A percentile compares a stretch with the other conserved stretches of the same genome.
Evolutionary conservation across 2,888 invertebrate species (phyloP).

Genomic region (Myathropa florea): DNA sequence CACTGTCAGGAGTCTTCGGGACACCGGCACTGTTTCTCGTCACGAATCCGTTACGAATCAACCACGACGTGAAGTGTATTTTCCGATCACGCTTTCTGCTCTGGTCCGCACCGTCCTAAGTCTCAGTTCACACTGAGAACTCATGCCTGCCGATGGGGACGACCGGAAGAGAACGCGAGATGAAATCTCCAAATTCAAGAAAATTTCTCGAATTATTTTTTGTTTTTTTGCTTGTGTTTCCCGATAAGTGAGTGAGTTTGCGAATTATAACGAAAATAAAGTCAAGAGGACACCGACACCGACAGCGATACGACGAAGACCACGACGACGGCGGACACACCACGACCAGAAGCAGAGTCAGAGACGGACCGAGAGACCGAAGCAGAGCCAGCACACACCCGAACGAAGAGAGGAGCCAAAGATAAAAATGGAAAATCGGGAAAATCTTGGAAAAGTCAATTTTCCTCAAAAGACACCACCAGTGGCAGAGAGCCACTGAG

Average conservation of each 20-base stretch:
- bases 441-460: constrained; percentile 33
- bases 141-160: constrained; percentile 28
- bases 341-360: not conserved
- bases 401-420: constrained; percentile 12
- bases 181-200: constrained; percentile 54
- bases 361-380: not conserved
- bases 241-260: constrained; percentile 44
- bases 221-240: not conserved
- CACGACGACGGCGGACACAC: not conserved
- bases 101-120: constrained; percentile 41
- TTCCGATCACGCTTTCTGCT: not conserved
- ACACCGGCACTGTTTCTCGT: not conserved
- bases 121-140: constrained; percentile 51
- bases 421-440: constrained; percentile 33
- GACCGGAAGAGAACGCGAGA: constrained; percentile 40
- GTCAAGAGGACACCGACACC: constrained; percentile 22
- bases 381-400: not conserved
- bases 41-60: not conserved
- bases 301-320: not conserved
- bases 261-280: constrained; percentile 58
- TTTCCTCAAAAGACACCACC: not conserved
- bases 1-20: constrained; percentile 15
- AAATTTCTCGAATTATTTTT: not conserved
- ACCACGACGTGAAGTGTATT: not conserved
- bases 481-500: not conserved